Evolutionary conservation across 2,888 invertebrate species (phyloP).

Genomic region (Meteorus colon): DNA sequence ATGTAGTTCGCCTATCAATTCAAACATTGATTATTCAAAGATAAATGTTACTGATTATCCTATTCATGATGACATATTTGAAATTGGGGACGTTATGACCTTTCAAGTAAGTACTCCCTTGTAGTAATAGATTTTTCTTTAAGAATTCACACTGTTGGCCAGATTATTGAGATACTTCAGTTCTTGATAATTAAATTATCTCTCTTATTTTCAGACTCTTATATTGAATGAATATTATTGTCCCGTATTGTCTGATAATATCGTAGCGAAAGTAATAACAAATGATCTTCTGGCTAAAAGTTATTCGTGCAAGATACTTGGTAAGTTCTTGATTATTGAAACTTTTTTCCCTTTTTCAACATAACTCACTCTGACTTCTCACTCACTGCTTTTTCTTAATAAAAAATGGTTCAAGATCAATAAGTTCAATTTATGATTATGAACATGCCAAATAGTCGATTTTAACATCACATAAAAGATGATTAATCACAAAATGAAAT

Average conservation of each 20-base stretch:
- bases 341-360: no score
- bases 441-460: background rate
- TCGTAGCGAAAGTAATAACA: slow-evolving; percentile 65
- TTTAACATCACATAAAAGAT: background rate
- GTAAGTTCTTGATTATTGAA: slow-evolving; percentile 35
- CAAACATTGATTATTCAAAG: slow-evolving; percentile 34
- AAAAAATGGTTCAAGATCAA: no score
- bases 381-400: no score
- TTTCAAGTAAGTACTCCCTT: slow-evolving; percentile 55
- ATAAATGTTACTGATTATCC: slow-evolving; percentile 48
- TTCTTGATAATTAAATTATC: background rate
- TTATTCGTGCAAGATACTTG: slow-evolving; percentile 49
- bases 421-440: no score
- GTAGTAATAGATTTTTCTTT: background rate
- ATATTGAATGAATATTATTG: slow-evolving; percentile 69
- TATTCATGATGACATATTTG: slow-evolving; percentile 40
- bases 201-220: slow-evolving; percentile 64
- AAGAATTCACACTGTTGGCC: background rate
- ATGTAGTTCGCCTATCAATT: background rate
- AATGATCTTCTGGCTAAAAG: slow-evolving; percentile 47
- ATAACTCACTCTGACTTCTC: no score
- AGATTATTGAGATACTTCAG: background rate
- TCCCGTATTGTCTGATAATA: slow-evolving; percentile 70
- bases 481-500: background rate
- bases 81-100: slow-evolving; percentile 55